Evolutionary conservation across 2,797 vertebrate genomes (phyloP), one percentile per base, ranked within the genome.

Genomic region (Babyrousa celebensis): DNA sequence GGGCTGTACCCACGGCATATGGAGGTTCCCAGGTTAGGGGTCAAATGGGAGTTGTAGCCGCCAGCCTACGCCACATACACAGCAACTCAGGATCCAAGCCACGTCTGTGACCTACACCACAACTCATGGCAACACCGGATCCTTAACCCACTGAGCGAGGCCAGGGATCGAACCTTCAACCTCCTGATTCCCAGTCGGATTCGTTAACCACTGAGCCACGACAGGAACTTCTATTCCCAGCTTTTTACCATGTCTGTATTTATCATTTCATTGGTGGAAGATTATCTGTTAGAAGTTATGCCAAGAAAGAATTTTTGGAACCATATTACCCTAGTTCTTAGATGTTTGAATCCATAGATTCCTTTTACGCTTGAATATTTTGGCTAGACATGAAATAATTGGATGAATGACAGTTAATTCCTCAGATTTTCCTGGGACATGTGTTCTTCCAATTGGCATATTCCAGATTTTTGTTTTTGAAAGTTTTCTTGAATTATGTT

Each of bases 381-480:
- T 80, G 17, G 23, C 25, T 82, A 58, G 40, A 36, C 9, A 27
- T 85, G 56, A 63, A 72, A 72, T 79, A 72, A 32, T 65, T 79
- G 87, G n/a, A 27, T 56, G 63, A 78, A 48, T 48, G 23, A 36
- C 40, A 11, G 68, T 84, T 67, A 95, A 52, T 86, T 87, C 18
- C 62, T 77, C 25, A 67, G 43, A 52, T 40, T 92, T 60, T 88
- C 14, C 29, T 70, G 52, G 18, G 17, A 70, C 17, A 32, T 77
- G 25, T 83, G 10, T 5, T 89, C 3, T 84, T 88, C 52, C 25
- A 62, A 9, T 18, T 54, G 89, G n/a, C 75, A 54, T 40, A 54
- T 75, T 25, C 20, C 36, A 60, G 25, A 27, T 20, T 68, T 80
- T 92, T 75, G 74, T 32, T 87, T 86, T 83, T 95, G 67, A 88